Percentiles rank a stretch among this genome's conserved stretches.
Evolutionary conservation across 2,113 vertebrate genomes (phyloP).

Genomic region (Pampusana beccarii): DNA sequence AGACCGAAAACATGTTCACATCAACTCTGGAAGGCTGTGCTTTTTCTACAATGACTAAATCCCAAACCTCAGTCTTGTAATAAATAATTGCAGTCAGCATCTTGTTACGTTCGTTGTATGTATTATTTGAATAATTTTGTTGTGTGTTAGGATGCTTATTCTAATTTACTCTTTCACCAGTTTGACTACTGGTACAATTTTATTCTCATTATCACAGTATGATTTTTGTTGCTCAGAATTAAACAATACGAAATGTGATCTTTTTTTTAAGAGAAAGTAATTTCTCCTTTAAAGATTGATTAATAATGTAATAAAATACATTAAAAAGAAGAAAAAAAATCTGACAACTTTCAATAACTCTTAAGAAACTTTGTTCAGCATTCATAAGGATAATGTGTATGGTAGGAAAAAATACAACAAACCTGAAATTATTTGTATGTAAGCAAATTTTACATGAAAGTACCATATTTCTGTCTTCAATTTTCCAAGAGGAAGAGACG

Average conservation of each 20-base stretch:
- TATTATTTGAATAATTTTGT: neutral
- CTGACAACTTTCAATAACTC: neutral
- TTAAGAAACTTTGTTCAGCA: neutral
- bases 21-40: neutral
- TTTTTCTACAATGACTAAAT: neutral
- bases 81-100: neutral
- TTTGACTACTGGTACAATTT: conserved; percentile 16
- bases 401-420: neutral
- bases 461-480: neutral
- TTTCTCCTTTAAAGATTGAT: neutral
- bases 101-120: neutral
- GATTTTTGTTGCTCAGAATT: conserved; percentile 44
- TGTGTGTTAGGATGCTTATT: neutral
- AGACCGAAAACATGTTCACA: neutral
- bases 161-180: neutral
- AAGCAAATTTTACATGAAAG: neutral
- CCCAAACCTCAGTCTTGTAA: neutral
- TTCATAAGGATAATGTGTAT: too few relatives aligned
- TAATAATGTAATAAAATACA: conserved; percentile 3
- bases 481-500: neutral
- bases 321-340: neutral
- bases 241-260: neutral
- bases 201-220: neutral
- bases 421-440: neutral
- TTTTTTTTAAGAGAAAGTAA: conserved; percentile 25